Base-by-base conservation (phyloP, 2,888 invertebrate species). In the Cephus rjabovi region DNA sequence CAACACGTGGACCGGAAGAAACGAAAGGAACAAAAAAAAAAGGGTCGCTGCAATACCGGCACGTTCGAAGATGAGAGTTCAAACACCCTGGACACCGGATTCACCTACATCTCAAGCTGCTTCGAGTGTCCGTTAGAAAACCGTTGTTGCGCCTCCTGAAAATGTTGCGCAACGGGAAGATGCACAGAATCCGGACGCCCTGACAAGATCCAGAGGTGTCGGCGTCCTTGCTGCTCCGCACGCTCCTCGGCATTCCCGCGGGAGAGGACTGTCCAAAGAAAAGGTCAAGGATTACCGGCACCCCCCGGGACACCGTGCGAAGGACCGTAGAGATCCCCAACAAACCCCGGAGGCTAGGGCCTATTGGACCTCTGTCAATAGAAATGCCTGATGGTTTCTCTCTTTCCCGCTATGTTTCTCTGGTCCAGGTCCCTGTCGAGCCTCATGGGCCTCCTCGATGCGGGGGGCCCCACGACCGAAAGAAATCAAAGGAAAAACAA, bases 281-380 rank as follows among this genome's bases (percentile, higher is more conserved):
- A 85, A 84, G 83, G 85, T 85, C 84, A 83, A 84, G 87, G 88
- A 87, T 88, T 88, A 86, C 80, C 81, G 81, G 81, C 81, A 83
- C 83, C 84, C 84, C 84, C 84, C 79, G 78, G 81, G 79, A 81
- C 79, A 34, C 34, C n/a, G 37, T 34, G 75, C 69, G 73, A 83
- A 84, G 79, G 81, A 83, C 82, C 81, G 79, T 81, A 82, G 76
- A 83, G 86, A 86, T 85, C 87, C 83, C 83, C 84, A 82, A 77
- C 82, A 85, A 83, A 82, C 75, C 73, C 75, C 73, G 74, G 31
- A 78, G 80, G 80, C 78, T 75, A 77, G 75, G 30, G 73, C 40
- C 70, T 40, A 69, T 75, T 40, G 73, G 78, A 71, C 81, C 82
- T 85, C 81, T 84, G 86, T 87, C 86, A 87, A 86, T 87, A 87